Evolutionary conservation across 1,140 invertebrate species (phyloP).

Genomic region (Bradynema listronoti): DNA sequence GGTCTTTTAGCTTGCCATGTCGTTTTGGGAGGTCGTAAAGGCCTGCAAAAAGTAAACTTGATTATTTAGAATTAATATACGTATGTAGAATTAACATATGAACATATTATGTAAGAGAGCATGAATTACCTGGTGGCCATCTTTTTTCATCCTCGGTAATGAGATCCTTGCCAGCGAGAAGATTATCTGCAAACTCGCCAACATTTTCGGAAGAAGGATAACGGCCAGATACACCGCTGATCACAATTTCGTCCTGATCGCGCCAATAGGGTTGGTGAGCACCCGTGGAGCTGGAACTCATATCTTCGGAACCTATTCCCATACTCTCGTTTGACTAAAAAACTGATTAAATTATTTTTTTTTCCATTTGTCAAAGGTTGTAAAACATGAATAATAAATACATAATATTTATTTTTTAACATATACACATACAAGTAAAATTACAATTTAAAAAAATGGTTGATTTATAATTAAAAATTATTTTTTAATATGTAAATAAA

Average conservation of each 20-base stretch:
- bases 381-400: no score
- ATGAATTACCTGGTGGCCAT: slow-evolving; percentile 63
- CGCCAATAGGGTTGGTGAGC: slow-evolving; percentile 44
- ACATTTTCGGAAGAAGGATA: slow-evolving; percentile 78
- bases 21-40: slow-evolving; percentile 75
- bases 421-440: no score
- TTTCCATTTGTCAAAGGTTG: slow-evolving; percentile 17
- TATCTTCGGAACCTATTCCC: slow-evolving; percentile 34
- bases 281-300: slow-evolving; percentile 13
- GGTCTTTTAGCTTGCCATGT: slow-evolving; percentile 79
- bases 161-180: slow-evolving; percentile 78
- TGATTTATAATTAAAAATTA: no score
- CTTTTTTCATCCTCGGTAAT: slow-evolving; percentile 76
- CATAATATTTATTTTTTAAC: no score
- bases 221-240: slow-evolving; percentile 79
- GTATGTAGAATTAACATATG: background rate
- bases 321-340: slow-evolving; percentile 56
- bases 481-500: no score
- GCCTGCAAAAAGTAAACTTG: slow-evolving; percentile 61
- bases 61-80: no score
- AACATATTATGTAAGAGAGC: slow-evolving; percentile 3
- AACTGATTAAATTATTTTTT: no score
- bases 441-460: no score
- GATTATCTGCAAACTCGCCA: slow-evolving; percentile 77
- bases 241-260: slow-evolving; percentile 71